Base-by-base conservation (phyloP, 2,888 invertebrate species). In the Argyresthia albistria region DNA sequence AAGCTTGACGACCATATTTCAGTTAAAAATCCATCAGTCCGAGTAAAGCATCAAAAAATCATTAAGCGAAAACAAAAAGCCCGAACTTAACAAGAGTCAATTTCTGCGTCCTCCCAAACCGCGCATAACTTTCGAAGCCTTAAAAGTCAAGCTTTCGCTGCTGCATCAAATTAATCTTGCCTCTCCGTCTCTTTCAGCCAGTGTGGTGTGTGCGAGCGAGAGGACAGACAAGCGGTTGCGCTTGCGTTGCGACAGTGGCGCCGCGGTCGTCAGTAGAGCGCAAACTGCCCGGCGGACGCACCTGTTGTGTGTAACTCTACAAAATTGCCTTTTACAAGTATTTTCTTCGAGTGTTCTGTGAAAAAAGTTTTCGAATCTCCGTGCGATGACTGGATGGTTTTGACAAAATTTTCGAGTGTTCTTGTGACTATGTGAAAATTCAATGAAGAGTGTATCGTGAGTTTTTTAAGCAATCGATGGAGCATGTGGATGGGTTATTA, bases 121-220 rank as follows among this genome's bases (percentile, higher is more conserved):
- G 25, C 25, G 25, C 45, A 45, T 46, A 25, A 25, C 43, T 10
- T 43, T 43, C 46, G 46, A 35, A 46, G 45, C 45, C 45, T 45
- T 15, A 45, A 36, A 42, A 43, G 25, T 25, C 25, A 25, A 50
- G 50, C 50, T 50, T 43, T 50, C 50, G 42, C 50, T 48, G 25
- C 16, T 42, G 11, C 42, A 49, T 54, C 53, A 53, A 37, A 51
- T 54, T 53, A 51, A 37, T 50, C 43, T 52, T 37, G 35, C 36
- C 10, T 37, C 52, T 53, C 50, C 52, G 6, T 52, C 47, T 47
- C 42, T 50, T 50, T 39, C 50, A 56, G 56, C 47, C 50, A 10
- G n/a, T 42, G 25, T 7, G n/a, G 37, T 43, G 15, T 6, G 56
- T 53, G 52, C 50, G 54, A 56, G 43, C 25, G 50, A 48, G 56